phyloP scores from a whole-genome alignment of 2,888 invertebrate genomes.

The Linnaemya tessellans region DNA sequence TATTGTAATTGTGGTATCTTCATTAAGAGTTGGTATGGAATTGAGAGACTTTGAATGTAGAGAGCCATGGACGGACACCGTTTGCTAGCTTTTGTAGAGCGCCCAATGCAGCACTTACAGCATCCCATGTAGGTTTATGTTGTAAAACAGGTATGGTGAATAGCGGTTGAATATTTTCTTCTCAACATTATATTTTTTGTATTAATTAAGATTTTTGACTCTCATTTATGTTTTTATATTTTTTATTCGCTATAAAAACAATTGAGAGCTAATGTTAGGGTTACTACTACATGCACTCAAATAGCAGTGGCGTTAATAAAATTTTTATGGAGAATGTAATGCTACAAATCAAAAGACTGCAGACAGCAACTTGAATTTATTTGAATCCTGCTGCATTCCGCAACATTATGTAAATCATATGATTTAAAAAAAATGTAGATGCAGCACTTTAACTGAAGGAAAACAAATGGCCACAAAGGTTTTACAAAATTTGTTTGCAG shows the following conservation, averaged over 20 bases:
- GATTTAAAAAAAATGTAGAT: too few species aligned
- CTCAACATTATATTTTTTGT: conserved; percentile 18
- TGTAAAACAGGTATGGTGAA: conserved; percentile 72
- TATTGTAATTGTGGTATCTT: conserved; percentile 66
- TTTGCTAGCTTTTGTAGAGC: background rate
- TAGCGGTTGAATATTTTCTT: conserved; percentile 21
- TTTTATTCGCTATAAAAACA: conserved; percentile 52
- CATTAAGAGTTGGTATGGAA: conserved; percentile 58
- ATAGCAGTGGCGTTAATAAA: conserved; percentile 59
- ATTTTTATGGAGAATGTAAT: background rate
- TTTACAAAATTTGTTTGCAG: too few species aligned
- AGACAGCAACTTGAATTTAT: background rate
- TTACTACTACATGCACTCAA: conserved; percentile 28
- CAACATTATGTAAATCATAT: too few species aligned
- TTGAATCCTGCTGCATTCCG: background rate
- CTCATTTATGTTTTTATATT: conserved; percentile 35
- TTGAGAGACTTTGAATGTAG: conserved; percentile 23
- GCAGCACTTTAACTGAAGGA: too few species aligned
- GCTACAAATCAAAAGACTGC: conserved; percentile 20
- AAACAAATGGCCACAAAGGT: too few species aligned
- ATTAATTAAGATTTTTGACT: conserved; percentile 65
- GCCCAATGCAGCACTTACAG: conserved; percentile 45
- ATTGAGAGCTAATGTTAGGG: conserved; percentile 66
- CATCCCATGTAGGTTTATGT: conserved; percentile 66
- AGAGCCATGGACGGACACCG: background rate